These are phyloP conservation scores for Oreochromis spilurus DNA, from an alignment of 2,113 vertebrate genomes.

Conservation along the genomic window DNA sequence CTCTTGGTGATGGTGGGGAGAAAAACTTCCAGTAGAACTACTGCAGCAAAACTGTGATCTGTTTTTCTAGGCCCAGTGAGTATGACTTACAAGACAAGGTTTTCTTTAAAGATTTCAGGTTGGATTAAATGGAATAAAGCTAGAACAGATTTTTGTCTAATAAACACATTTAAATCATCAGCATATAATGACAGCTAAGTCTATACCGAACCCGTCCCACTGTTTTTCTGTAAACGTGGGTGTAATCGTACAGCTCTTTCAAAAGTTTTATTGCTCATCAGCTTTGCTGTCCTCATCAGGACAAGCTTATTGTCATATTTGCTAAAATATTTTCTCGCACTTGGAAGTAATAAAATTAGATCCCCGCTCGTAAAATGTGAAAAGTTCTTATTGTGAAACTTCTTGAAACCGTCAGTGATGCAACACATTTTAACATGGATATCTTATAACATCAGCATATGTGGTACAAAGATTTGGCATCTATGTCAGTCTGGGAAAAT, in stretches of 20 bases:
- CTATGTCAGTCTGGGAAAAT: not conserved
- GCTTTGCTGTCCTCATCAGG: not conserved
- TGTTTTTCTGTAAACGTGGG: not conserved
- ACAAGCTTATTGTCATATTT: not conserved
- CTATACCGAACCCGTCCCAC: not conserved
- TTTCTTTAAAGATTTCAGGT: not conserved
- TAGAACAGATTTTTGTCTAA: not conserved
- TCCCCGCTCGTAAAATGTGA: not conserved
- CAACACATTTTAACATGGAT: not conserved
- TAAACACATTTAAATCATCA: not conserved
- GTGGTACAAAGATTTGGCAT: not conserved
- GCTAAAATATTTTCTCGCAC: not conserved
- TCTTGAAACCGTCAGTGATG: not conserved
- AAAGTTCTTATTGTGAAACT: not conserved
- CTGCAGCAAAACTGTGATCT: not conserved
- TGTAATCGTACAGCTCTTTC: not conserved
- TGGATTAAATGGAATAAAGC: not conserved
- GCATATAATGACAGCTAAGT: not conserved
- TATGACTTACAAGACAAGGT: fast-evolving
- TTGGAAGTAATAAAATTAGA: not conserved
- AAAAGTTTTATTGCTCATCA: not conserved
- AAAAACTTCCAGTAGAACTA: not conserved
- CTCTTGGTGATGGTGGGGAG: not conserved
- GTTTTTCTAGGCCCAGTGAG: not conserved
- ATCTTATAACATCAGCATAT: not conserved